Evolutionary conservation across 2,888 invertebrate species (phyloP).

Genomic region (Hyalella azteca): DNA sequence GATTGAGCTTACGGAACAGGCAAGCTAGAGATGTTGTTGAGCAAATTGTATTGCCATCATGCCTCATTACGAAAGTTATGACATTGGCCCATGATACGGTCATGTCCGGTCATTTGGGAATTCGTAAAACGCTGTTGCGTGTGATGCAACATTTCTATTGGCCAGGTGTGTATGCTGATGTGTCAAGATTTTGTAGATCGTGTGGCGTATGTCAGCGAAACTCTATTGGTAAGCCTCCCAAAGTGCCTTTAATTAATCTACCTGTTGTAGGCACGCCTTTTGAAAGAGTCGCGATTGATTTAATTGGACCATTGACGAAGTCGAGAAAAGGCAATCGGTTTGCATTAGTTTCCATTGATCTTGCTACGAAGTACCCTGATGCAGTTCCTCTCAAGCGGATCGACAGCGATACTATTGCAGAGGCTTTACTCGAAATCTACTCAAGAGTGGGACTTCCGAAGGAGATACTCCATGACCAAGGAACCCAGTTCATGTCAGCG

Average conservation of each 20-base stretch:
- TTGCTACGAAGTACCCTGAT: conserved; percentile 7
- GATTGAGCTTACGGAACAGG: no score
- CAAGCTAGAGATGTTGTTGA: no score
- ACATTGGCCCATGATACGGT: no score
- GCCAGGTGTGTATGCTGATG: no score
- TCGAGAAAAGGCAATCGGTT: background rate
- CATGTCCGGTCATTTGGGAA: no score
- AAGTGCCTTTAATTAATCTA: conserved; percentile 6
- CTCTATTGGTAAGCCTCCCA: background rate
- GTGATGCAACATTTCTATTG: no score
- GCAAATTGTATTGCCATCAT: no score
- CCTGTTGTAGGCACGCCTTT: background rate
- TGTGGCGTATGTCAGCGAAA: conserved; percentile 39
- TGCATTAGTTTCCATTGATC: conserved; percentile 17
- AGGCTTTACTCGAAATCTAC: background rate
- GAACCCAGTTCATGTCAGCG: background rate
- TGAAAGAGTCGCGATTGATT: background rate
- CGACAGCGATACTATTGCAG: background rate
- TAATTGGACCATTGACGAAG: background rate
- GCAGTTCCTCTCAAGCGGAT: background rate
- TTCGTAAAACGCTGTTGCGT: no score
- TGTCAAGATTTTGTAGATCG: conserved; percentile 22
- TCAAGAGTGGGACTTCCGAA: background rate
- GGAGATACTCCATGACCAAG: background rate
- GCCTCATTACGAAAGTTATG: no score